Evolutionary conservation across 2,888 invertebrate genomes (phyloP).

Genomic region (Hydraecia micacea): DNA sequence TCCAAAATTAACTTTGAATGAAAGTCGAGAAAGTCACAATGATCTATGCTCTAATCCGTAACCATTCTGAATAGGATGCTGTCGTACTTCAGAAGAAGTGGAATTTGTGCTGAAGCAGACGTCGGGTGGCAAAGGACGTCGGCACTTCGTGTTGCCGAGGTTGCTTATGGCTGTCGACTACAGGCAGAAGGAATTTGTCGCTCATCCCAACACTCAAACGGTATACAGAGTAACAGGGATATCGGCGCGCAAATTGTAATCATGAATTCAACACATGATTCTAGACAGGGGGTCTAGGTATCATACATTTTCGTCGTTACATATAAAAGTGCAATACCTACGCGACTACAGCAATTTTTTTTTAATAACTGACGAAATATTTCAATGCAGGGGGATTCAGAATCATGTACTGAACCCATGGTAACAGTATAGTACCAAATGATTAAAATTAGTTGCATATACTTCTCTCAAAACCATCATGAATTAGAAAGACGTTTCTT

Average conservation of each 20-base stretch:
- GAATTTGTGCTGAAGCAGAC: slow-evolving; percentile 91
- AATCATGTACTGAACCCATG: too few species aligned
- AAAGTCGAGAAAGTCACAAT: slow-evolving; percentile 18
- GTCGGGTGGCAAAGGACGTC: slow-evolving; percentile 80
- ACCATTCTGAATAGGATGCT: slow-evolving; percentile 83
- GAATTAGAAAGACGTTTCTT: too few species aligned
- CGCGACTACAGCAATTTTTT: too few species aligned
- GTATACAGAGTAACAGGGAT: slow-evolving; percentile 65
- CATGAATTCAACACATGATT: too few species aligned
- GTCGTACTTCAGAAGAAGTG: slow-evolving; percentile 93
- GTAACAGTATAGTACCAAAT: neutral
- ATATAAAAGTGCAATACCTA: too few species aligned
- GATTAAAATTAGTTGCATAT: neutral
- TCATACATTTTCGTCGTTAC: too few species aligned
- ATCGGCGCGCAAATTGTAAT: too few species aligned
- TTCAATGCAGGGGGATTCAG: too few species aligned
- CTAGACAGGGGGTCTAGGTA: too few species aligned
- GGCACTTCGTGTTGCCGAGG: slow-evolving; percentile 91
- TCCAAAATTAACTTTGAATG: neutral
- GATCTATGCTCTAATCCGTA: slow-evolving; percentile 7
- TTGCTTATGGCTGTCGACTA: slow-evolving; percentile 92
- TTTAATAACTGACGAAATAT: too few species aligned
- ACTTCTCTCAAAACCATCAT: neutral
- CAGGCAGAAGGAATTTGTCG: slow-evolving; percentile 93
- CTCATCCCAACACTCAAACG: slow-evolving; percentile 94